Evolutionary conservation across 2,797 vertebrate species (phyloP), one percentile per base, ranked within the genome.

Genomic region (Fistularia tabacaria): DNA sequence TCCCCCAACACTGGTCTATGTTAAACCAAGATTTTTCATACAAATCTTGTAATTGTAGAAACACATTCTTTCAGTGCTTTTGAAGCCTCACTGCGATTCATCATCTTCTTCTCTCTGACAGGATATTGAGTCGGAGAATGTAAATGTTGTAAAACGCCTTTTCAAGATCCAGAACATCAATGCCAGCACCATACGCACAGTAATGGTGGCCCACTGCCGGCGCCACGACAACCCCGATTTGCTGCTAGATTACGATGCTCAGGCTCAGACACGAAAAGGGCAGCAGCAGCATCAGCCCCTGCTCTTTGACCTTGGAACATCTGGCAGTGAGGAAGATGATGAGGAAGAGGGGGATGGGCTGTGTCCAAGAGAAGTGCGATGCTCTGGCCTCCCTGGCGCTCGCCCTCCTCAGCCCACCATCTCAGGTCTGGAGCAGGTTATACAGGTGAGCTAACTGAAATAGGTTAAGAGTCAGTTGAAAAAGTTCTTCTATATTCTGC

Each of bases 141-240:
- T 95, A 48, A 99, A 99, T 0, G 97, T 99, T 14, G 95, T 99
- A 38, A 99, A 98, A 81, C 92, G 96, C 38, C 93, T 99, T 14
- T 99, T 98, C 75, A 97, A 98, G 84, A 95, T 99, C 80, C 97
- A 99, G 88, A 99, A 99, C 85, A 77, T 97, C 62, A 99, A 98
- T 0, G 96, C 95, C 80, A 99, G 97, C 89, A 97, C 94, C 49
- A 93, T 99, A 74, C 95, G 97, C 54, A 97, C 95, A 0, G 95
- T 98, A 61, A 98, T 98, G 95, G 96, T 99, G 78, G 97, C 95
- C 0, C 95, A 98, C 89, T 95, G 95, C 72, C 90, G 90, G 58
- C 93, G 94, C 0, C 95, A 97, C 0, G 90, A 95, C 73, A 89
- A 80, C 52, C 94, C 97, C 0, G 95, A 95, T 74, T 82, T 96